phyloP scores from a whole-genome alignment of 1,140 invertebrate genomes.

The Anastrepha obliqua region DNA sequence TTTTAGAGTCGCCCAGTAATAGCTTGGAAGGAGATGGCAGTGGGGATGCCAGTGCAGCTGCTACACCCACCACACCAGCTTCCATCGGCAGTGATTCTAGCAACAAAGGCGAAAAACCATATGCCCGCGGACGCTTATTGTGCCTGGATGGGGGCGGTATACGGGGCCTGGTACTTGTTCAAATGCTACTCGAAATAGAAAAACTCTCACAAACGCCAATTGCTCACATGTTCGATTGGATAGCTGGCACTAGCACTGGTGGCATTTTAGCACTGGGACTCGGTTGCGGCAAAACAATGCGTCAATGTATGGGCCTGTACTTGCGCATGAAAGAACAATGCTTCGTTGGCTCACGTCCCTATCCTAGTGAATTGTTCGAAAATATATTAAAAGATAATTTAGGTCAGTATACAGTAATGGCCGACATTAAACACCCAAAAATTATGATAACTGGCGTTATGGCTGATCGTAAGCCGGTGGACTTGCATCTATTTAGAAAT shows the following conservation, averaged over 20 bases:
- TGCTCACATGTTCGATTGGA: conserved; percentile 94
- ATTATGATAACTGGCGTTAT: conserved; percentile 94
- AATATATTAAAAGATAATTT: conserved; percentile 90
- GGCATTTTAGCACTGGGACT: conserved; percentile 87
- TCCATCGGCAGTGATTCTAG: conserved; percentile 58
- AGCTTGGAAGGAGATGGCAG: conserved; percentile 55
- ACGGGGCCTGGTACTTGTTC: conserved; percentile 90
- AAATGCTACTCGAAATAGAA: conserved; percentile 91
- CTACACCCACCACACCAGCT: conserved; percentile 61
- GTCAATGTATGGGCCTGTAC: conserved; percentile 90
- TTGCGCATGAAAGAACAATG: conserved; percentile 94
- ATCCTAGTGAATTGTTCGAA: conserved; percentile 90
- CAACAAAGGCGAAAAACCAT: conserved; percentile 68
- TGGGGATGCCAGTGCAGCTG: conserved; percentile 52
- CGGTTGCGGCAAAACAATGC: conserved; percentile 82
- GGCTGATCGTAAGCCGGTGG: conserved; percentile 93
- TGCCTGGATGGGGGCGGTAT: conserved; percentile 98
- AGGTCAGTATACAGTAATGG: conserved; percentile 87
- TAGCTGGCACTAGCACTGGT: conserved; percentile 97
- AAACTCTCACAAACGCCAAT: conserved; percentile 82
- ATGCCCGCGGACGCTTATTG: conserved; percentile 77
- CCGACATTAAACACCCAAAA: conserved; percentile 88
- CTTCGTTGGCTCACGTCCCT: conserved; percentile 91
- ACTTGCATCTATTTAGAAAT: conserved; percentile 95
- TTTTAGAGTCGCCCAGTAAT: conserved; percentile 66